A percentile compares a stretch with the other conserved stretches of the same genome.
Evolutionary conservation across 2,797 vertebrate genomes (phyloP).

Genomic region (Acomys russatus): DNA sequence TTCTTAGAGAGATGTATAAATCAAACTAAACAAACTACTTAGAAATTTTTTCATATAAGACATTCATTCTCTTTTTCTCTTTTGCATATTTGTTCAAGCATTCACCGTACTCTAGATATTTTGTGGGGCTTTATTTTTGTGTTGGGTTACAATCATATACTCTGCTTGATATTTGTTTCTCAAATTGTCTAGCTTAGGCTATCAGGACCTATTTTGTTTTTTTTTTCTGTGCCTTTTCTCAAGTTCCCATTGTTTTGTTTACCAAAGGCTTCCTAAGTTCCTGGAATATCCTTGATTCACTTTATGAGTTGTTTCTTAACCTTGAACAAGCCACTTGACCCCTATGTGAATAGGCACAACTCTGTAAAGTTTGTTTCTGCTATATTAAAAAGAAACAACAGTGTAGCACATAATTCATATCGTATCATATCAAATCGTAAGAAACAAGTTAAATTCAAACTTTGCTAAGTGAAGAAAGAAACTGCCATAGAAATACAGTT

Average conservation of each 20-base stretch:
- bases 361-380: background rate
- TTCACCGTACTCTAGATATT: background rate
- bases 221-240: background rate
- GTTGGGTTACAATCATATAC: background rate
- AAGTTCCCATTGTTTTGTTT: background rate
- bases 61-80: background rate
- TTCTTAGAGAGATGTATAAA: background rate
- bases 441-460: background rate
- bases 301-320: background rate
- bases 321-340: background rate
- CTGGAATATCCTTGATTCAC: background rate
- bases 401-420: background rate
- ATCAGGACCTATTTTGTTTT: background rate
- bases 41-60: background rate
- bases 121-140: background rate
- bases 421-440: too few species aligned
- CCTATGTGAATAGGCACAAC: background rate
- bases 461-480: conserved; percentile 3
- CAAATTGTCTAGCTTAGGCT: background rate
- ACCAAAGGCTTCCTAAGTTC: background rate
- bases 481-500: background rate
- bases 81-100: background rate
- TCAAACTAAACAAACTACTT: background rate
- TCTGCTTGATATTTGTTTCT: background rate
- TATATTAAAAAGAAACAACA: conserved; percentile 27